A percentile compares a stretch with the other conserved stretches of the same genome.
phyloP scores from a whole-genome alignment of 2,888 invertebrate species.

The Hypsopygia costalis region DNA sequence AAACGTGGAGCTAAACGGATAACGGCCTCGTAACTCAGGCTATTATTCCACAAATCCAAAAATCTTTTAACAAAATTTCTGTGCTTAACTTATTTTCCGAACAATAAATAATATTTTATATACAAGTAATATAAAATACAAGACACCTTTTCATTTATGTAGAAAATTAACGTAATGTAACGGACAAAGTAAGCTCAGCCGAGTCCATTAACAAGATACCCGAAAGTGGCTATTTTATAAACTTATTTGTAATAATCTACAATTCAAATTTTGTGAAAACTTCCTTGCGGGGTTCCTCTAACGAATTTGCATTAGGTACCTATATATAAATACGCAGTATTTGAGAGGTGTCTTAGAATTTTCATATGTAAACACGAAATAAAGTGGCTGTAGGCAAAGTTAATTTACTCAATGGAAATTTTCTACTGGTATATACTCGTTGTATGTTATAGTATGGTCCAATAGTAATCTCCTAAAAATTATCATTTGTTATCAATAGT shows the following conservation, averaged over 20 bases:
- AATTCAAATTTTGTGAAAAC: slow-evolving; percentile 57
- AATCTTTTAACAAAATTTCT: too few species aligned
- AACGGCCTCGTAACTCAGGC: too few species aligned
- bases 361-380: slow-evolving; percentile 34
- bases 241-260: slow-evolving; percentile 60
- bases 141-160: not conserved
- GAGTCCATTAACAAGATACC: slow-evolving; percentile 40
- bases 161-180: slow-evolving; percentile 3
- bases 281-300: slow-evolving; percentile 32
- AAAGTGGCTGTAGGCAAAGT: slow-evolving; percentile 2
- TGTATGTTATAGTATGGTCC: too few species aligned
- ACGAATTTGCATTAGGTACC: slow-evolving; percentile 46
- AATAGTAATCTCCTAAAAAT: too few species aligned
- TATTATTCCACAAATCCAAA: too few species aligned
- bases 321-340: slow-evolving; percentile 37
- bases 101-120: too few species aligned
- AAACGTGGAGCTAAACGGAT: too few species aligned
- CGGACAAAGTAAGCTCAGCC: slow-evolving; percentile 1
- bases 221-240: slow-evolving; percentile 44
- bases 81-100: too few species aligned
- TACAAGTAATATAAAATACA: not conserved
- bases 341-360: slow-evolving; percentile 35
- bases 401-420: not conserved
- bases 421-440: too few species aligned
- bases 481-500: too few species aligned